Conservation (phyloP, 2,113 vertebrate genomes). For the Isurus oxyrinchus region DNA sequence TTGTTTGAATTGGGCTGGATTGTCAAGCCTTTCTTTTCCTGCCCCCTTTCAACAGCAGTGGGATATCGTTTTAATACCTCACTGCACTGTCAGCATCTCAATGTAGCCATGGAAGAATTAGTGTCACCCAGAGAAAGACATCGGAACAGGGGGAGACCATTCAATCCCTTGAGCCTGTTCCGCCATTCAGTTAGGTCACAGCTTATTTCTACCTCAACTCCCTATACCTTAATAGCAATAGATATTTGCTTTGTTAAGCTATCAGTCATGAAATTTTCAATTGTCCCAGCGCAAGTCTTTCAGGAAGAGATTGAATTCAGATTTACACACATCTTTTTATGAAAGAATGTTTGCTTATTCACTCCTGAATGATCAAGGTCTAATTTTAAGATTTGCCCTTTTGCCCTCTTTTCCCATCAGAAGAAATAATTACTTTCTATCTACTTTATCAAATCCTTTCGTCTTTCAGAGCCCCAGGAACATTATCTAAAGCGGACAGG, state of each 20-base stretch:
- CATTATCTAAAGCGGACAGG: not conserved
- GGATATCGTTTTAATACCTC: not conserved
- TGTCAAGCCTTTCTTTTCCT: not conserved
- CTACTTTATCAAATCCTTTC: not conserved
- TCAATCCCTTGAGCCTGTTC: not conserved
- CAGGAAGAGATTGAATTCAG: not conserved
- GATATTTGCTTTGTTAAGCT: too few relatives aligned
- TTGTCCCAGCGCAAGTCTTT: not conserved
- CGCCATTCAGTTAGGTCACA: not conserved
- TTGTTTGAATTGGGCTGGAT: not conserved
- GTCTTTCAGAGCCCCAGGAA: not conserved
- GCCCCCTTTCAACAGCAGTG: not conserved
- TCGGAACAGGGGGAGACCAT: not conserved
- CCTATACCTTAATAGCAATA: not conserved
- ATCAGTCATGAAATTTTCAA: not conserved
- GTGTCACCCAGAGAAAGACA: not conserved
- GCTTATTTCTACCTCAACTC: not conserved
- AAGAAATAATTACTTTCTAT: not conserved
- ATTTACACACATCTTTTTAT: not conserved
- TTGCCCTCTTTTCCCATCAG: not conserved
- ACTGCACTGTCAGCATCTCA: not conserved
- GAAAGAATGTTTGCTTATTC: not conserved
- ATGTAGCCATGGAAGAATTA: not conserved
- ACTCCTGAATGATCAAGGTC: too few relatives aligned
- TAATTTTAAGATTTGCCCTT: slow-evolving; percentile 9